Evolutionary conservation across 2,797 vertebrate species (phyloP).

Genomic region (Gallirallus australis): DNA sequence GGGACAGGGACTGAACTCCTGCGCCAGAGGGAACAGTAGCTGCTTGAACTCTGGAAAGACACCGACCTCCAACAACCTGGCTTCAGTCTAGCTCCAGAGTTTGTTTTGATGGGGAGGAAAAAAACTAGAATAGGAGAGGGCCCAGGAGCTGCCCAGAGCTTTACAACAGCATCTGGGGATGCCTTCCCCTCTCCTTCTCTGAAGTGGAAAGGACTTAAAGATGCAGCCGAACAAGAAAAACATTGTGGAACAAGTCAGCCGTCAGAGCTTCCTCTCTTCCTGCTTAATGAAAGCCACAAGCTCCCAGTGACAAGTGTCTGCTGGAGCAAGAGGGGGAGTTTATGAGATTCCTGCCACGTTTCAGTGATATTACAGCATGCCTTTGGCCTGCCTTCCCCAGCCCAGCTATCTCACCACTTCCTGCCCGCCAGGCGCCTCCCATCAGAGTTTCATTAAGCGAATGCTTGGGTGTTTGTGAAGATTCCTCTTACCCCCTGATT

Average conservation of each 20-base stretch:
- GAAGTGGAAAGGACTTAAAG: constrained; percentile 27
- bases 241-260: constrained; percentile 4
- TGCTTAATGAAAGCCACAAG: constrained; percentile 60
- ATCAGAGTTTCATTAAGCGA: constrained; percentile 9
- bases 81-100: neutral
- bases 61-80: neutral
- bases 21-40: neutral
- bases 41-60: neutral
- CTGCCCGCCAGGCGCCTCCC: constrained; percentile 46
- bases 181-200: neutral
- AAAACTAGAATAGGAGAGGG: neutral
- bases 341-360: constrained; percentile 34
- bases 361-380: neutral
- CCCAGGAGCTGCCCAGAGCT: neutral
- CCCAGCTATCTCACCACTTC: constrained; percentile 39
- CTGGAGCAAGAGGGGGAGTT: neutral
- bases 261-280: constrained; percentile 43
- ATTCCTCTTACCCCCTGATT: constrained; percentile 23
- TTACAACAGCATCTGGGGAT: constrained; percentile 23
- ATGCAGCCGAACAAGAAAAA: constrained; percentile 34
- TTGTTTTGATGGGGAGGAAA: neutral
- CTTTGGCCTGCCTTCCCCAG: neutral
- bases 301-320: constrained; percentile 8
- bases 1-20: neutral
- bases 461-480: constrained; percentile 30